Conservation (phyloP, 1,140 invertebrate species). For the Drosophila eugracilis region DNA sequence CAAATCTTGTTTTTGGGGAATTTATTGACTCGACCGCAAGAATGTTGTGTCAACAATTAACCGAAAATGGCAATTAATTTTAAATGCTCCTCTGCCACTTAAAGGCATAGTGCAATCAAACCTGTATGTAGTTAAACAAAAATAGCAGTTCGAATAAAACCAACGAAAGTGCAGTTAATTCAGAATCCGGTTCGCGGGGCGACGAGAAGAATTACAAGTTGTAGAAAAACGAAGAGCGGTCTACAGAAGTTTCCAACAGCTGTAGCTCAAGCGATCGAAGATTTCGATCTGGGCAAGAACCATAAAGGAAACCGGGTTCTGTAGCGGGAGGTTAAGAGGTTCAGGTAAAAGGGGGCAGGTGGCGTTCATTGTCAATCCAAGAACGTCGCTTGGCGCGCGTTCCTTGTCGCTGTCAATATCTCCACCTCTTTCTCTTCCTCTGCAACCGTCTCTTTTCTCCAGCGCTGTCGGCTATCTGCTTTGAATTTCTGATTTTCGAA, state of each 20-base stretch:
- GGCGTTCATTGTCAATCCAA: slow-evolving; percentile 46
- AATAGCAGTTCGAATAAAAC: slow-evolving; percentile 48
- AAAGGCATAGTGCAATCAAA: slow-evolving; percentile 50
- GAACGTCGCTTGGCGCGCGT: slow-evolving; percentile 63
- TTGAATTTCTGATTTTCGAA: slow-evolving; percentile 54
- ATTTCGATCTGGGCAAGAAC: slow-evolving; percentile 37
- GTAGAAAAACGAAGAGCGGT: slow-evolving; percentile 10
- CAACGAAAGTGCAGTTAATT: slow-evolving; percentile 70
- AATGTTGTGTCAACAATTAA: slow-evolving; percentile 65
- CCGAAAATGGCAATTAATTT: slow-evolving; percentile 61
- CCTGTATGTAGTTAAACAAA: slow-evolving; percentile 46
- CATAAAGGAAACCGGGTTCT: slow-evolving; percentile 9
- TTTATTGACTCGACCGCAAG: slow-evolving; percentile 54
- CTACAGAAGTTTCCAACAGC: slow-evolving; percentile 25
- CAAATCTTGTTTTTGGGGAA: slow-evolving; percentile 38
- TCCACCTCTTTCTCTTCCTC: slow-evolving; percentile 4
- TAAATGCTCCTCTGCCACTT: slow-evolving; percentile 53
- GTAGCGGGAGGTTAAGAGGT: neutral
- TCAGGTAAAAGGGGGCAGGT: slow-evolving; percentile 1
- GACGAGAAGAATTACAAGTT: slow-evolving; percentile 41
- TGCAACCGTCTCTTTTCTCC: slow-evolving; percentile 6
- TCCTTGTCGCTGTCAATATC: slow-evolving; percentile 16
- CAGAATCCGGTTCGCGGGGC: slow-evolving; percentile 58
- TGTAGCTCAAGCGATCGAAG: slow-evolving; percentile 7
- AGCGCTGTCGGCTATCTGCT: slow-evolving; percentile 14